Evolutionary conservation across 2,113 vertebrate genomes (phyloP), one percentile per base, ranked within the genome.

Genomic region (Synodontis membranacea): DNA sequence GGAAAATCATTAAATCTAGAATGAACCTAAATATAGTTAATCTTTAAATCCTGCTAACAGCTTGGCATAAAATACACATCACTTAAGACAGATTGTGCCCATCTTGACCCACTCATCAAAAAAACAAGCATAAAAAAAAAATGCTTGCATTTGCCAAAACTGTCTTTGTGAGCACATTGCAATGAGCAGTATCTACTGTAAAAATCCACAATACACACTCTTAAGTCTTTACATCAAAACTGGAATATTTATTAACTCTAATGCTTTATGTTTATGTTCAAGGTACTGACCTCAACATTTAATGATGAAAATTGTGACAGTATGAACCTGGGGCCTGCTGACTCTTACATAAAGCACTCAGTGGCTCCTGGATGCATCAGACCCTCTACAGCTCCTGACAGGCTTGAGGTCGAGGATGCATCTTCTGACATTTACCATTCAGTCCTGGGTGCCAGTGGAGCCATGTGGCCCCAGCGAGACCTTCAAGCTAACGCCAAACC

Each of bases 321-420:
- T 5, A 25, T 28, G 28, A 90, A 58, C 87, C 78, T 37, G 60
- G 64, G 31, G 8, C 31, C 6, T 72, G 39, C 10, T 8, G 94
- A 95, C 79, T 89, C 92, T 0, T 94, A 95, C 44, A 87, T 90
- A 83, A 90, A 86, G 0, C 91, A 94, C 88, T 93, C 93, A 0
- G 87, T 94, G 88, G 91, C 92, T 39, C 84, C 87, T 0, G 89
- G 85, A 86, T 88, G 75, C n/a, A 72, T 50, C 3, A 85, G 84
- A 84, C 90, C 91, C 7, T 84, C 90, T 2, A 90, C 90, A 4
- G 90, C 88, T 42, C 92, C 92, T 1, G 72, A 48, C 86, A 87
- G 89, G 70, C 89, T 91, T 19, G 89, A 90, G 80, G 86, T 86
- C 50, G 91, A 91, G 78, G 44, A 82, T 0, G 86, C 87, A 4